Conservation (phyloP, 2,888 invertebrate genomes). For the Oxycera nigricornis region DNA sequence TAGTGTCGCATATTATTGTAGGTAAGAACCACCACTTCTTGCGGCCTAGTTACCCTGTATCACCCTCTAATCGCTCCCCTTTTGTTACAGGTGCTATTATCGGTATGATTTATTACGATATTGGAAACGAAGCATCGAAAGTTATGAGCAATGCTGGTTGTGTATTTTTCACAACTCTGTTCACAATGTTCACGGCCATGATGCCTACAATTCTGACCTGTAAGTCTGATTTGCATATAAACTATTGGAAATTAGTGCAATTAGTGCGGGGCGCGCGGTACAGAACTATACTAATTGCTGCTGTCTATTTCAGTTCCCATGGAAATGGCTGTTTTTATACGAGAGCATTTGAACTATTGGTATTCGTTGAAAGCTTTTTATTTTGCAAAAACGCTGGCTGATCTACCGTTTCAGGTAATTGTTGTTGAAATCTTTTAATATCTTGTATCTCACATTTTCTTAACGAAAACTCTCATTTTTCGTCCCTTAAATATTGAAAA, state of each 20-base stretch:
- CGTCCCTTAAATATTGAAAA: too few species aligned
- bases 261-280: too few species aligned
- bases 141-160: slow-evolving; percentile 95
- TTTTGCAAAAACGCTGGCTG: slow-evolving; percentile 94
- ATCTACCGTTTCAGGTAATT: slow-evolving; percentile 92
- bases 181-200: slow-evolving; percentile 97
- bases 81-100: slow-evolving; percentile 75
- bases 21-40: background rate
- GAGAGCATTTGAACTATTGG: slow-evolving; percentile 97
- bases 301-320: slow-evolving; percentile 78
- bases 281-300: slow-evolving; percentile 50
- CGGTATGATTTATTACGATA: slow-evolving; percentile 91
- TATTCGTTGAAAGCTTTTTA: slow-evolving; percentile 97
- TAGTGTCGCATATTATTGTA: slow-evolving; percentile 77
- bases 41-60: background rate
- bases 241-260: background rate
- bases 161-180: slow-evolving; percentile 94
- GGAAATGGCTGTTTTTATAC: slow-evolving; percentile 93
- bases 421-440: background rate
- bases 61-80: background rate
- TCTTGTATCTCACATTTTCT: background rate
- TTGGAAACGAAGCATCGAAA: slow-evolving; percentile 91
- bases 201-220: slow-evolving; percentile 98
- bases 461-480: background rate
- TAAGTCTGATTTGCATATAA: slow-evolving; percentile 66